Conservation (phyloP, 2,113 vertebrate species). For the Brachyistius frenatus region DNA sequence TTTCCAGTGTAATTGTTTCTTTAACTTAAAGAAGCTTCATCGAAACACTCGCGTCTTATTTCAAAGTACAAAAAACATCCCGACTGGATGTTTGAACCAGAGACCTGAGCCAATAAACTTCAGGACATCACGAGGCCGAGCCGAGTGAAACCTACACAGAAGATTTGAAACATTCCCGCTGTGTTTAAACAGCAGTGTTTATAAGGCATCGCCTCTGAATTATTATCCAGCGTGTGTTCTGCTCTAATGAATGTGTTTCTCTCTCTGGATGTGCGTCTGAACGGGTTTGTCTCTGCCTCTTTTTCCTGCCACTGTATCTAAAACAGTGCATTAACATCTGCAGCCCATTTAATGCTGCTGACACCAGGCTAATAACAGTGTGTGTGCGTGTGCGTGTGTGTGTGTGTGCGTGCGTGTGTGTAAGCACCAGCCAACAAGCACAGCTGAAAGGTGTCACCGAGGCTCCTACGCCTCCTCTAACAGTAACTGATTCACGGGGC, state of each 20-base stretch:
- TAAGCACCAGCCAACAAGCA: slow-evolving; percentile 75
- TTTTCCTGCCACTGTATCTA: slow-evolving; percentile 78
- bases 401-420: slow-evolving; percentile 41
- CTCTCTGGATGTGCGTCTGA: slow-evolving; percentile 60
- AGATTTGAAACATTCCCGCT: slow-evolving; percentile 44
- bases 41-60: background rate
- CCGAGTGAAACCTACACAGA: slow-evolving; percentile 22
- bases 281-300: slow-evolving; percentile 69
- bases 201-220: slow-evolving; percentile 65
- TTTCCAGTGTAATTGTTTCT: background rate
- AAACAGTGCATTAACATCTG: slow-evolving; percentile 85
- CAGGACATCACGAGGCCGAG: background rate
- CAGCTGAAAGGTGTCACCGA: slow-evolving; percentile 82
- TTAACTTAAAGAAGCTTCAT: background rate
- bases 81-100: background rate
- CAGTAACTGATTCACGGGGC: slow-evolving; percentile 75
- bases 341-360: slow-evolving; percentile 81
- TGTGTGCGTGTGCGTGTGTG: slow-evolving; percentile 63
- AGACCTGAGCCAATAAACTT: slow-evolving; percentile 22
- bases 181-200: slow-evolving; percentile 57
- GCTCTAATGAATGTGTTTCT: slow-evolving; percentile 58
- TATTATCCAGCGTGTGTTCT: slow-evolving; percentile 8
- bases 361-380: slow-evolving; percentile 81
- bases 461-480: slow-evolving; percentile 78
- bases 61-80: slow-evolving; percentile 1